Percentiles rank a stretch among this genome's conserved stretches.
These are phyloP conservation scores for Pygoscelis antarcticus DNA, from an alignment of 2,113 vertebrate genomes.

Conservation along the genomic window DNA sequence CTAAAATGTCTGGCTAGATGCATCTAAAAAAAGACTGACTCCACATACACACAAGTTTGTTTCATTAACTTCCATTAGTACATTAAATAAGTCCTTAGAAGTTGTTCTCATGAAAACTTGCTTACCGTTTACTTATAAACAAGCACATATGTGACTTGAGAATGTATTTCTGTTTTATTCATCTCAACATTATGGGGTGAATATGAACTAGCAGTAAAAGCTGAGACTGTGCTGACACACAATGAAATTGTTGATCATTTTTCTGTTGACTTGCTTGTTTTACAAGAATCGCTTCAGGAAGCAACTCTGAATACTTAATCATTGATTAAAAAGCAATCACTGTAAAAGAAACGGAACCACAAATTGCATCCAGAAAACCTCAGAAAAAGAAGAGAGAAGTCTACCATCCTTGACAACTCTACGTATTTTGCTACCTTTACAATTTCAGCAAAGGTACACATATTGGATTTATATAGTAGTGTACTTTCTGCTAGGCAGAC, in stretches of 20 bases:
- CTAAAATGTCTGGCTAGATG: conserved; percentile 7
- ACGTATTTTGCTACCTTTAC: not conserved
- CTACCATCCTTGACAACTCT: not conserved
- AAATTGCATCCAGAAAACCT: not conserved
- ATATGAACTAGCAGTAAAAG: not conserved
- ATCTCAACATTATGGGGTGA: not conserved
- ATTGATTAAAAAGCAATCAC: not conserved
- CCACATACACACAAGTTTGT: conserved; percentile 30
- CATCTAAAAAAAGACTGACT: conserved; percentile 29
- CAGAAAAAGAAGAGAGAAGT: not conserved
- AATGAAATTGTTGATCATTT: not conserved
- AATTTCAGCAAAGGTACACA: not conserved
- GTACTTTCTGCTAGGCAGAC: not conserved
- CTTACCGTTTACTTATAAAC: not conserved
- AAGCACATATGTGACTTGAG: not conserved
- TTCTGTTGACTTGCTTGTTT: not conserved
- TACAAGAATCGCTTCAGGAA: not conserved
- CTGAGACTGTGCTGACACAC: not conserved
- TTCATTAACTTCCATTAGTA: conserved; percentile 52
- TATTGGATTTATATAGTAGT: not conserved
- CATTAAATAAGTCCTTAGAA: conserved; percentile 12
- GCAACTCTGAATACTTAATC: not conserved
- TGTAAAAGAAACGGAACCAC: not conserved
- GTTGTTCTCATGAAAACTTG: not conserved
- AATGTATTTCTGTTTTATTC: not conserved